Conservation (phyloP, 2,113 vertebrate species). For the Balaenoptera acutorostrata region DNA sequence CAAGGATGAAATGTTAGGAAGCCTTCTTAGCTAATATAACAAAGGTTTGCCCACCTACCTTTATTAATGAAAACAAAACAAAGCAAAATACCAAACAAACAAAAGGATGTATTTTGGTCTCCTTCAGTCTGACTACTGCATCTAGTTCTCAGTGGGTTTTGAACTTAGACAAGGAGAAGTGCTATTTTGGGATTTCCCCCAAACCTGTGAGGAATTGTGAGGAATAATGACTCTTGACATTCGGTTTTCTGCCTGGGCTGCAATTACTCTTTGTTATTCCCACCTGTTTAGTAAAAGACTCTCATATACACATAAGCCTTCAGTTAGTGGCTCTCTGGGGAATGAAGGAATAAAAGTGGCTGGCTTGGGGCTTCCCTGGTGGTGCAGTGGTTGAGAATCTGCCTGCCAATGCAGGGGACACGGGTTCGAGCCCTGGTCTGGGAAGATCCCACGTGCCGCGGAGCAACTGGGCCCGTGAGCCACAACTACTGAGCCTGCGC, state of each 20-base stretch:
- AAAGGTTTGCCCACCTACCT: not conserved
- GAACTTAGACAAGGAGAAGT: not conserved
- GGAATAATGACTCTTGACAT: not conserved
- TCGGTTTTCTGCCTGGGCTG: not conserved
- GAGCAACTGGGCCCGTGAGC: no score
- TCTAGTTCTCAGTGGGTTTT: not conserved
- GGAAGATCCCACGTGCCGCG: no score
- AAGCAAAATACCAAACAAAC: not conserved
- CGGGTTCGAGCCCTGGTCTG: no score
- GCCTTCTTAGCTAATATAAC: not conserved
- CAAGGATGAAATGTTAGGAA: not conserved
- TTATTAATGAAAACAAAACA: not conserved
- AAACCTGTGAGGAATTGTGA: not conserved
- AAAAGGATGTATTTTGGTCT: not conserved
- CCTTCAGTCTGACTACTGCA: not conserved
- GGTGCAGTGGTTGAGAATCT: no score
- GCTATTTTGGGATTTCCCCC: not conserved
- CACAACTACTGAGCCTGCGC: no score
- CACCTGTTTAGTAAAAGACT: not conserved
- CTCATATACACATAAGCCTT: not conserved
- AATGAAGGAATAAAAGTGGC: not conserved
- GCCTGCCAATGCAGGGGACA: no score
- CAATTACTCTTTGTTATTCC: not conserved
- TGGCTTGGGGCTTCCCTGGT: not conserved
- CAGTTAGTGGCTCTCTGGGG: not conserved